Percentiles rank a stretch among this genome's conserved stretches.
Evolutionary conservation across 2,888 invertebrate genomes (phyloP).

Genomic region (Agrenia bidenticulata): DNA sequence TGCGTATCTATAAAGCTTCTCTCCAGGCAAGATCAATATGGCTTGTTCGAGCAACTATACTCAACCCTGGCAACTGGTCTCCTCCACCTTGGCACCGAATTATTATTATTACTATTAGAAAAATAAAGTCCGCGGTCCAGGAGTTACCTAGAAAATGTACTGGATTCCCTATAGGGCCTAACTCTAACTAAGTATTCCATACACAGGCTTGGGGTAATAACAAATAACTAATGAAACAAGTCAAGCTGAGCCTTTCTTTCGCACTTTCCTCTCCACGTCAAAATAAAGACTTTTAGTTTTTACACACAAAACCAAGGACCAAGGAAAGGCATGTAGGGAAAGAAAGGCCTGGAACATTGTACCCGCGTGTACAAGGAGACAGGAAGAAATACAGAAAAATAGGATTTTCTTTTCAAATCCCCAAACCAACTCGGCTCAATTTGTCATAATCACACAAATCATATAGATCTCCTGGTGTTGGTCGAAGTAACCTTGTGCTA

Average conservation of each 20-base stretch:
- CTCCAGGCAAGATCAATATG: too few species aligned
- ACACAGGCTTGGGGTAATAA: conserved; percentile 8
- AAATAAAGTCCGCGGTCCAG: too few species aligned
- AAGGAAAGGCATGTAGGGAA: too few species aligned
- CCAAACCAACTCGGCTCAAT: conserved; percentile 8
- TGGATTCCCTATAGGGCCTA: too few species aligned
- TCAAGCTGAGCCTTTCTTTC: conserved; percentile 9
- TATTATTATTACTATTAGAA: too few species aligned
- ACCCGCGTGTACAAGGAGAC: neutral
- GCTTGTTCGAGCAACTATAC: too few species aligned
- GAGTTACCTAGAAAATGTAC: too few species aligned
- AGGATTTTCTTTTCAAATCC: conserved; percentile 5
- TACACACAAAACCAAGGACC: too few species aligned
- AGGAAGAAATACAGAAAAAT: conserved; percentile 8
- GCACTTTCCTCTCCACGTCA: neutral
- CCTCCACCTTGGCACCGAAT: too few species aligned
- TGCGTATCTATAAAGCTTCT: too few species aligned
- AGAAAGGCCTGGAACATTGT: too few species aligned
- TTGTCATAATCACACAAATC: conserved; percentile 12
- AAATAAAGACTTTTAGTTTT: neutral
- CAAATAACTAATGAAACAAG: conserved; percentile 12
- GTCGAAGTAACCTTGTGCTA: neutral
- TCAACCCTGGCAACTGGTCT: too few species aligned
- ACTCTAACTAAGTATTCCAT: neutral
- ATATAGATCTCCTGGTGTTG: neutral